Percentiles rank a stretch among this genome's conserved stretches.
Evolutionary conservation across 2,888 invertebrate genomes (phyloP).

Genomic region (Ophonus ardosiacus): DNA sequence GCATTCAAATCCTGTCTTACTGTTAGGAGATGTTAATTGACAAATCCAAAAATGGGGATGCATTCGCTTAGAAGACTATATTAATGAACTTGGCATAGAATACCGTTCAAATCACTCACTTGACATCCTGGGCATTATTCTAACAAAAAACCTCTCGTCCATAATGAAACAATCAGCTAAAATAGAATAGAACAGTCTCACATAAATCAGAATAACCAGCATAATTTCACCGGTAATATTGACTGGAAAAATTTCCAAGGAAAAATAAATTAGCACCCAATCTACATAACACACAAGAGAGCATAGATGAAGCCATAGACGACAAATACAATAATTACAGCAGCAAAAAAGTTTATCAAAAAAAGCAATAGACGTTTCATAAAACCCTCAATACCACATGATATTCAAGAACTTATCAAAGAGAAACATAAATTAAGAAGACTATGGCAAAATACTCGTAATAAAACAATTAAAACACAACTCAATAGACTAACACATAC

Average conservation of each 20-base stretch:
- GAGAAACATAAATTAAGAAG: conserved; percentile 49
- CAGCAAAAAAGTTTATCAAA: neutral
- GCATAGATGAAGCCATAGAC: neutral
- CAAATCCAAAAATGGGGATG: neutral
- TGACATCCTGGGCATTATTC: conserved; percentile 4
- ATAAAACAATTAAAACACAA: conserved; percentile 45
- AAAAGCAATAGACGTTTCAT: neutral
- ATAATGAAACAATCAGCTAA: neutral
- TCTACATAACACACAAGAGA: neutral
- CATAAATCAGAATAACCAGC: neutral
- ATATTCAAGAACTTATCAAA: conserved; percentile 51
- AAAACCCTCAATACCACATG: neutral
- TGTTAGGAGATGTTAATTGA: too few relatives aligned
- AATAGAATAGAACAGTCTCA: neutral
- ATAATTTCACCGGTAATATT: neutral
- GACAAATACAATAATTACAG: neutral
- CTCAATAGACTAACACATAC: conserved; percentile 50
- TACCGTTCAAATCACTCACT: too few relatives aligned
- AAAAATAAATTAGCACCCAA: neutral
- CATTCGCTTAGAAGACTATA: too few relatives aligned
- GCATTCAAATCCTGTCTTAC: neutral
- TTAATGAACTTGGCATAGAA: too few relatives aligned
- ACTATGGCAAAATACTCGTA: conserved; percentile 47
- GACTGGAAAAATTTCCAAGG: neutral
- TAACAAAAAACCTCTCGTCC: neutral